phyloP scores from a whole-genome alignment of 2,113 vertebrate species.

The Dunckerocampus dactyliophorus region DNA sequence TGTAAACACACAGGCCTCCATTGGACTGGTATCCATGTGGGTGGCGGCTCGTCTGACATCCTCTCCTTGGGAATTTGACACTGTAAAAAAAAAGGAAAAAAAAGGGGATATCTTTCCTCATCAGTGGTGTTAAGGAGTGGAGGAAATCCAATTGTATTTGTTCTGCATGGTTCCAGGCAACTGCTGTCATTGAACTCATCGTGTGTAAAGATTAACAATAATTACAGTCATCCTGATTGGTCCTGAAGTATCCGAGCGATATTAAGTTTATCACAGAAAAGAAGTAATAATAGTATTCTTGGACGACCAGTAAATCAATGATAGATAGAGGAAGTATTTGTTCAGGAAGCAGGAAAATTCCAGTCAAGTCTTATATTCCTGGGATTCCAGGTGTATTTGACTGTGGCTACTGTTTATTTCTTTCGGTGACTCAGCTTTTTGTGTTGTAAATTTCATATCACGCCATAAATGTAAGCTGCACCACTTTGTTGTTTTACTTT shows the following conservation, averaged over 20 bases:
- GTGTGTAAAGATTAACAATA: constrained; percentile 3
- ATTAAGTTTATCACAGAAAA: neutral
- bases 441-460: neutral
- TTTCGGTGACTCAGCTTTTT: constrained; percentile 11
- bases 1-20: constrained; percentile 6
- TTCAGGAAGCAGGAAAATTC: constrained; percentile 12
- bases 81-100: constrained; percentile 23
- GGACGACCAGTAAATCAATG: constrained; percentile 1
- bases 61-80: constrained; percentile 11
- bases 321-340: neutral
- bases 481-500: too few relatives aligned
- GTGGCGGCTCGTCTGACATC: constrained; percentile 15
- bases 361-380: neutral
- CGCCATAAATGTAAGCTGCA: neutral
- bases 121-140: constrained; percentile 18
- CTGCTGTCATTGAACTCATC: neutral
- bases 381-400: neutral
- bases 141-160: constrained; percentile 19
- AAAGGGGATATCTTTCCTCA: constrained; percentile 9
- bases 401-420: neutral
- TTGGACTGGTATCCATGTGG: constrained; percentile 14
- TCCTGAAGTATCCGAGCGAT: neutral
- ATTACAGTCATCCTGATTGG: neutral
- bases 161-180: neutral
- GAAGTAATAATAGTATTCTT: neutral